Evolutionary conservation across 1,140 invertebrate genomes (phyloP).

Genomic region (Muscidifurax raptorellus): DNA sequence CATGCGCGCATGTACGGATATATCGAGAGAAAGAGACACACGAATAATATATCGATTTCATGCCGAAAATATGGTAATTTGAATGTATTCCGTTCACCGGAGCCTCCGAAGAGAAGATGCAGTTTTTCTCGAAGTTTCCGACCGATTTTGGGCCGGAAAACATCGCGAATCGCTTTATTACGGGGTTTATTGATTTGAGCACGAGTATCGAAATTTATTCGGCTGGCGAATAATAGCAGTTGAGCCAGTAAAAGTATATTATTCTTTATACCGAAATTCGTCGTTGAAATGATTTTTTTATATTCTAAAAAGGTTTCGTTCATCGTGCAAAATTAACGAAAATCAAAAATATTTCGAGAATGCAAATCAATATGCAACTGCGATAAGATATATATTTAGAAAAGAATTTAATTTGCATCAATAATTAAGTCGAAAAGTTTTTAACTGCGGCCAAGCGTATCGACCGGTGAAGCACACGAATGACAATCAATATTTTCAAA

Average conservation of each 20-base stretch:
- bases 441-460: no score
- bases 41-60: slow-evolving; percentile 8
- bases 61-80: slow-evolving; percentile 8
- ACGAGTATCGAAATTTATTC: not conserved
- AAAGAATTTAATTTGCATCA: not conserved
- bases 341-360: not conserved
- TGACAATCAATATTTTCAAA: not conserved
- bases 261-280: no score
- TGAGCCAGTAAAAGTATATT: no score
- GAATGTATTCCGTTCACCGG: not conserved
- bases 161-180: not conserved
- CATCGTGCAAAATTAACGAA: not conserved
- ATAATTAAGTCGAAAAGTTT: no score
- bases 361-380: not conserved
- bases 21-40: not conserved
- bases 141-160: not conserved
- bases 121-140: not conserved
- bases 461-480: not conserved
- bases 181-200: not conserved
- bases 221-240: not conserved
- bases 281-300: not conserved
- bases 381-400: not conserved
- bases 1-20: slow-evolving; percentile 25
- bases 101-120: not conserved
- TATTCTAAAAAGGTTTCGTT: not conserved